Evolutionary conservation across 2,113 vertebrate species (phyloP).

Genomic region (Syrrhaptes paradoxus): DNA sequence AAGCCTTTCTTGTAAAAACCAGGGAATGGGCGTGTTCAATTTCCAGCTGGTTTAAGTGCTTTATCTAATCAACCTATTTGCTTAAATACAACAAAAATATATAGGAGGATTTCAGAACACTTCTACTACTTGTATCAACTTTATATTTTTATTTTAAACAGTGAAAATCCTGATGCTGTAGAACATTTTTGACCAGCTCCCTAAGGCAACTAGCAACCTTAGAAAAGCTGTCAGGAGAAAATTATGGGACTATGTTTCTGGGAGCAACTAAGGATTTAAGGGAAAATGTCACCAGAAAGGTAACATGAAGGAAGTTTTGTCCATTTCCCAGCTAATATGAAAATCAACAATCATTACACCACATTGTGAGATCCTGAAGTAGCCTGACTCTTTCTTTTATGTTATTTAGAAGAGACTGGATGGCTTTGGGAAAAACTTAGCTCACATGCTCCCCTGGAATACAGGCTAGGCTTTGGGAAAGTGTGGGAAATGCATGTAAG

Average conservation of each 20-base stretch:
- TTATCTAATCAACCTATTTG: not conserved
- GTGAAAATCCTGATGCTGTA: not conserved
- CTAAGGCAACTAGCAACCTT: not conserved
- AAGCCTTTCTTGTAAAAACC: not conserved
- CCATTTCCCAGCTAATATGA: not conserved
- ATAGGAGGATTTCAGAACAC: not conserved
- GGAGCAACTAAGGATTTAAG: not conserved
- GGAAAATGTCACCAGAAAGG: not conserved
- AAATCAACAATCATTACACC: not conserved
- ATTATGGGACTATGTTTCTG: rapidly evolving
- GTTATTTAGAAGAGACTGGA: not conserved
- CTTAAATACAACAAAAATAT: not conserved
- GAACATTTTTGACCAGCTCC: not conserved
- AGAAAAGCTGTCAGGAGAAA: not conserved
- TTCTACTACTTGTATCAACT: not conserved
- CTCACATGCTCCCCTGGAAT: not conserved
- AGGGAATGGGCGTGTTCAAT: not conserved
- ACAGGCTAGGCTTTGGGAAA: not conserved
- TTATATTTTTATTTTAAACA: not conserved
- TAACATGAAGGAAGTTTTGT: not conserved
- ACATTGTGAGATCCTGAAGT: not conserved
- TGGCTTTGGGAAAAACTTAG: slow-evolving; percentile 18
- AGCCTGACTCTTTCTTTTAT: not conserved
- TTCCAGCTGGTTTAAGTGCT: not conserved
- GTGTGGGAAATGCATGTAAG: slow-evolving; percentile 17